Base-by-base conservation (phyloP, 2,888 invertebrate genomes). In the Heliconius ethilla region DNA sequence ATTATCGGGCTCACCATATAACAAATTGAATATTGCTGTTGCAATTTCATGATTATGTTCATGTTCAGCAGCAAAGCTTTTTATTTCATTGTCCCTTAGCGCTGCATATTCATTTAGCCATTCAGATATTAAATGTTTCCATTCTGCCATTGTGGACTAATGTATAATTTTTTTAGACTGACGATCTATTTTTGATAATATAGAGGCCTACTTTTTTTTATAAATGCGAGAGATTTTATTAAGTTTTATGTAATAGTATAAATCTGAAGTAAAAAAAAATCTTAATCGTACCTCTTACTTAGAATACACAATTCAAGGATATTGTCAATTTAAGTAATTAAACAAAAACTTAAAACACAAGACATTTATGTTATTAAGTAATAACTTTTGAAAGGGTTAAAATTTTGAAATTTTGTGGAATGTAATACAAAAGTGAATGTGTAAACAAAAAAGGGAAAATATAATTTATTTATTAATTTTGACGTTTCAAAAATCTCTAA, bases 1-100 rank as follows among this genome's bases (percentile, higher is more conserved):
- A 87, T 92, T 95, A 82, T 95, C 95, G 80, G 96, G 95, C 87
- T 97, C 97, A 87, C 96, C 96, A 73, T 98, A 97, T 72, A 98
- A 94, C 75, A 98, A 95, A 84, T 96, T 96, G 86, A 97, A 97
- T 80, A 98, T 94, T 75, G 97, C 97, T 84, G 97, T 96, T 82
- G 97, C 97, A 81, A 98, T 96, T 91, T 97, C 97, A 89, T 97
- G 96, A 89, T 98, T 97, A 84, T 97, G 96, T 86, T 97, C 96
- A 89, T 97, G 96, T 87, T 97, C 97, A 51, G 95, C 96, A 62
- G 97, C 96, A 93, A 97, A 98, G 77, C 97, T 96, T 86, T 96
- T 96, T 80, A 97, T 93, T 90, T 98, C 97, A 82, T 96, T 95
- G 76, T 97, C 96, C 86, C 97, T 96, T 81, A 97, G 91, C 73